Percentiles rank a stretch among this genome's conserved stretches.
Conservation (phyloP, 2,797 vertebrate genomes). For the Acrocephalus scirpaceus region DNA sequence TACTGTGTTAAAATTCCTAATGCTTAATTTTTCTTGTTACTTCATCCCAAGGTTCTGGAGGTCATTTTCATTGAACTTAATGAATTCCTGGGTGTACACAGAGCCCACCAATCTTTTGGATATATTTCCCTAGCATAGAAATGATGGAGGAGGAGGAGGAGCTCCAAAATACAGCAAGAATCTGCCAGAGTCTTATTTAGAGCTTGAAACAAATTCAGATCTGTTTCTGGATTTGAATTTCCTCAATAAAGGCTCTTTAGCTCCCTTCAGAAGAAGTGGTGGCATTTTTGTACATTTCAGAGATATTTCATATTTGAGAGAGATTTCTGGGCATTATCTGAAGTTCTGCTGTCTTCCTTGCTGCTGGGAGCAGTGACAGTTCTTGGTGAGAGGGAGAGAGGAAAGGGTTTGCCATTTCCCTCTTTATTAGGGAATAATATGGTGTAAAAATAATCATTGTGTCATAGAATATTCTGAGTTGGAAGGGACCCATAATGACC, state of each 20-base stretch:
- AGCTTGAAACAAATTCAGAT: neutral
- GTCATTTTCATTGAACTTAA: neutral
- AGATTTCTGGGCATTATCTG: neutral
- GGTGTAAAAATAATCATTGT: neutral
- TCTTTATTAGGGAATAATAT: neutral
- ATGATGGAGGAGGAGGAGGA: neutral
- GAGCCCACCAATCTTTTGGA: neutral
- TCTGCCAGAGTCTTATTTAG: neutral
- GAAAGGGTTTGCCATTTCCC: neutral
- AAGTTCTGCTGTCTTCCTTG: neutral
- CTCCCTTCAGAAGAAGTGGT: neutral
- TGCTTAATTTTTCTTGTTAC: constrained; percentile 8
- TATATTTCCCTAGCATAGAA: constrained; percentile 1
- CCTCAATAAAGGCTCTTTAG: neutral
- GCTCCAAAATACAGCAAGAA: neutral
- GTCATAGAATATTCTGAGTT: neutral
- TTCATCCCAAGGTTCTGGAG: neutral
- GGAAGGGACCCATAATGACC: neutral
- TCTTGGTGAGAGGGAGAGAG: neutral
- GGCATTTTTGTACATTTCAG: neutral
- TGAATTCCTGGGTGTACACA: neutral
- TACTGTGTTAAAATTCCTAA: neutral
- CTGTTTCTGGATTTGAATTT: neutral
- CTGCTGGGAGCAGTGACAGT: neutral
- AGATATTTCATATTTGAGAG: neutral